These are phyloP conservation scores for Cervus canadensis DNA, from an alignment of 2,113 vertebrate genomes.

Conservation along the genomic window DNA sequence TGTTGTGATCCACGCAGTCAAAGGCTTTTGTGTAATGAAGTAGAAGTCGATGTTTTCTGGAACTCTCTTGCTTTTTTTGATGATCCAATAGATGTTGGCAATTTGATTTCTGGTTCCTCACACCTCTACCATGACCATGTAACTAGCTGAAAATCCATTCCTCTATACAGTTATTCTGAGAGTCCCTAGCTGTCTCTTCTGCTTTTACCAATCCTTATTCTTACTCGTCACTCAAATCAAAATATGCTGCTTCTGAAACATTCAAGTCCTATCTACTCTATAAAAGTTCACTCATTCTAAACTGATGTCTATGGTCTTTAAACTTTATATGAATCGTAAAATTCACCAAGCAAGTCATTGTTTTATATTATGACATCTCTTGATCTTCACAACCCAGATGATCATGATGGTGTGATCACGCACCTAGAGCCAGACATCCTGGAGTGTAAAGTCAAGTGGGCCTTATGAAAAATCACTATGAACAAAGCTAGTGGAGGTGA, in stretches of 20 bases:
- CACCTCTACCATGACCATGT: neutral
- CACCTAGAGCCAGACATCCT: neutral
- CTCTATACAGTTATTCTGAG: neutral
- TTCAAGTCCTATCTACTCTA: neutral
- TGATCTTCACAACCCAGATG: neutral
- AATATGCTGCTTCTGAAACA: neutral
- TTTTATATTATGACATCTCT: neutral
- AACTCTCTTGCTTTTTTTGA: neutral
- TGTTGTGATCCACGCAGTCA: neutral
- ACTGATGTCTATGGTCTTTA: neutral
- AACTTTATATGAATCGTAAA: neutral
- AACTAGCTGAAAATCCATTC: neutral
- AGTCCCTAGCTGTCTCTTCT: neutral
- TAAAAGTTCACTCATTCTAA: neutral
- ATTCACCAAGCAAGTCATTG: neutral
- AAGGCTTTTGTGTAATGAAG: neutral
- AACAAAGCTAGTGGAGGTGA: neutral
- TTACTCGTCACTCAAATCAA: neutral
- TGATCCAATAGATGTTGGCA: neutral
- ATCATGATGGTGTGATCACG: neutral
- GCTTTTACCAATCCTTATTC: neutral
- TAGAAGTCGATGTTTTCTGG: neutral
- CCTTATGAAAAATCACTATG: neutral
- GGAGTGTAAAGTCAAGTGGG: neutral
- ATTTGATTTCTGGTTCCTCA: neutral